Percentiles rank a stretch among this genome's conserved stretches.
Evolutionary conservation across 2,888 invertebrate genomes (phyloP).

Genomic region (Salpingus planirostris): DNA sequence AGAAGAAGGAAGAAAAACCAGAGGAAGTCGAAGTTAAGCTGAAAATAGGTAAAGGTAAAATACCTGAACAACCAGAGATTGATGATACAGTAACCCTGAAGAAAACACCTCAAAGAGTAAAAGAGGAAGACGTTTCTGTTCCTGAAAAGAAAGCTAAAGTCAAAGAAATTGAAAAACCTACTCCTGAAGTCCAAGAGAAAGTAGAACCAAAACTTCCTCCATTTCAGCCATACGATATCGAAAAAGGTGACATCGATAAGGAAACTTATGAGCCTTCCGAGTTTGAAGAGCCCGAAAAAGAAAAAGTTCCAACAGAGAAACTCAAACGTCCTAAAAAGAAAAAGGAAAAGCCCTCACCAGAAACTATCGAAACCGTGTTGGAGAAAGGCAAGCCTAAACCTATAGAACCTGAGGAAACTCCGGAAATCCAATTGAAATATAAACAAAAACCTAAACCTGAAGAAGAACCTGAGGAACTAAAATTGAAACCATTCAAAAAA

Average conservation of each 20-base stretch:
- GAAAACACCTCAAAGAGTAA: constrained; percentile 43
- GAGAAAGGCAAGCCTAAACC: constrained; percentile 29
- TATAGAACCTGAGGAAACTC: constrained; percentile 33
- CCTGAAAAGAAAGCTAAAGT: constrained; percentile 33
- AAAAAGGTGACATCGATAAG: constrained; percentile 39
- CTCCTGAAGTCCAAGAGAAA: constrained; percentile 10
- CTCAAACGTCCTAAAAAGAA: constrained; percentile 34
- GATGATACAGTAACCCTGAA: constrained; percentile 45
- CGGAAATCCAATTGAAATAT: constrained; percentile 38
- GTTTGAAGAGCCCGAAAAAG: constrained; percentile 24
- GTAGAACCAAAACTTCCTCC: constrained; percentile 18
- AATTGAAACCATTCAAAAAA: constrained; percentile 33
- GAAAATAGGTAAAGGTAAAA: constrained; percentile 42
- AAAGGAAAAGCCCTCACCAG: constrained; percentile 20
- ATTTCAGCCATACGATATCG: constrained; percentile 24
- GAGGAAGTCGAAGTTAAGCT: constrained; percentile 35
- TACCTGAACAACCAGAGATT: constrained; percentile 35
- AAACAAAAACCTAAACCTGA: constrained; percentile 33
- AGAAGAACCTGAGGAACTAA: constrained; percentile 31
- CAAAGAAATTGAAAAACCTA: constrained; percentile 13
- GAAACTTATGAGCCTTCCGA: constrained; percentile 25
- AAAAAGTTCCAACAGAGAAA: constrained; percentile 33
- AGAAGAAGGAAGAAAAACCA: constrained; percentile 27
- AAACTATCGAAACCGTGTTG: constrained; percentile 22
- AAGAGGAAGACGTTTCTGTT: constrained; percentile 30